phyloP scores from a whole-genome alignment of 2,888 invertebrate genomes.

The Deilephila porcellus region DNA sequence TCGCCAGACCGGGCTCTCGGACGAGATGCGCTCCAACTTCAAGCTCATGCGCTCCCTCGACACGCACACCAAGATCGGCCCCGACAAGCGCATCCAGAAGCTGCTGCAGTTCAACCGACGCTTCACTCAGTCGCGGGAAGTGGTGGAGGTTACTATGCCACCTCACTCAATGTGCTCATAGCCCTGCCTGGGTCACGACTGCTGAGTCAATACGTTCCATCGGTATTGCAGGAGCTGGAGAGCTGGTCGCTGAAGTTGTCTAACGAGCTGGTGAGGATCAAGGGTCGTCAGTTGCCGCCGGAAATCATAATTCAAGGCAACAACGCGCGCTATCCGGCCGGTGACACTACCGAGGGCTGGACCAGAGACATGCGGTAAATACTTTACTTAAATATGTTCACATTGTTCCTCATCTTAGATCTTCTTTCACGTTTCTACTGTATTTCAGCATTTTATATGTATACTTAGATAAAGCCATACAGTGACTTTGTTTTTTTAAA shows the following conservation, averaged over 20 bases:
- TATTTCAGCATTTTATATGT: neutral
- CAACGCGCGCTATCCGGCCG: constrained; percentile 62
- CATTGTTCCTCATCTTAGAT: neutral
- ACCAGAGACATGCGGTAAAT: constrained; percentile 86
- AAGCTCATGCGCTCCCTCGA: constrained; percentile 88
- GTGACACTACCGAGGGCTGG: constrained; percentile 90
- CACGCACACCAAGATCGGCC: constrained; percentile 90
- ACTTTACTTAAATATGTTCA: neutral
- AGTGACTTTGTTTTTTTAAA: constrained; percentile 38
- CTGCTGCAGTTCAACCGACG: constrained; percentile 87
- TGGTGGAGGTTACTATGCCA: constrained; percentile 55
- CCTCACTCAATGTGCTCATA: neutral
- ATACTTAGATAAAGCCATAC: too few relatives aligned
- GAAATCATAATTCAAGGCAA: constrained; percentile 87
- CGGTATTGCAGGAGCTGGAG: constrained; percentile 79
- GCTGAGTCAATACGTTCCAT: neutral
- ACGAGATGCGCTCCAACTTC: constrained; percentile 87
- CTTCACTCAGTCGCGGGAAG: constrained; percentile 76
- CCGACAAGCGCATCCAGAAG: constrained; percentile 87
- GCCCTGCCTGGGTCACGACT: neutral
- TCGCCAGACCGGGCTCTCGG: constrained; percentile 91
- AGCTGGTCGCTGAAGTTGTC: constrained; percentile 91
- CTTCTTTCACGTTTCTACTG: too few relatives aligned
- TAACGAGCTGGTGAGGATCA: constrained; percentile 85
- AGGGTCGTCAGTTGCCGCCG: constrained; percentile 86